phyloP scores from a whole-genome alignment of 2,797 vertebrate species.

The Chanos chanos region DNA sequence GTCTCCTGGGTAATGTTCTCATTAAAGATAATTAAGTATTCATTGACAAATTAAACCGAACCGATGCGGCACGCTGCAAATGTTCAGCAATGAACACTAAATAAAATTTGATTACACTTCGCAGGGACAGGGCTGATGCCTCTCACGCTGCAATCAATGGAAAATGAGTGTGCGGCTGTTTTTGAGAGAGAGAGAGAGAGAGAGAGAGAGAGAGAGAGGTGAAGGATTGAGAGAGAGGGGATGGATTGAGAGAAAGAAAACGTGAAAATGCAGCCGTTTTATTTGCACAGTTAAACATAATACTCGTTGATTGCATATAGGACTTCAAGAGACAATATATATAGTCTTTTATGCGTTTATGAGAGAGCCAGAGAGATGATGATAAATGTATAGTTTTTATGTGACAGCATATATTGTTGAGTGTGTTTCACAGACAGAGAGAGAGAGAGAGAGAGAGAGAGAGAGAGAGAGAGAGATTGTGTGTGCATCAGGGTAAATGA shows the following conservation, averaged over 20 bases:
- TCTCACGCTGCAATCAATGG: not conserved
- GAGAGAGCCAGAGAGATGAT: too few species aligned
- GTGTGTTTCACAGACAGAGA: not conserved
- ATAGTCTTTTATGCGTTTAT: not conserved
- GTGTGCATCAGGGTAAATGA: not conserved
- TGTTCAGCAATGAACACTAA: conserved; percentile 10
- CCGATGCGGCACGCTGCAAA: conserved; percentile 1
- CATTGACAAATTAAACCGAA: conserved; percentile 26
- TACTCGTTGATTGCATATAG: too few species aligned
- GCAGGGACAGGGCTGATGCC: not conserved
- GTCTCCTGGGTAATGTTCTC: conserved; percentile 6
- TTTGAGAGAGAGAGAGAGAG: not conserved
- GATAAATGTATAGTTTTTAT: too few species aligned
- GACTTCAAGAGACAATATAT: too few species aligned
- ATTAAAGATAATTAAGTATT: conserved; percentile 30
- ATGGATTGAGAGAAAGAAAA: not conserved
- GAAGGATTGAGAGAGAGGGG: not conserved
- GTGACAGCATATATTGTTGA: too few species aligned
- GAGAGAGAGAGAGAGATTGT: not conserved
- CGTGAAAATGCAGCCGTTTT: not conserved
- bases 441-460: too few species aligned
- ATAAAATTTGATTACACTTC: conserved; percentile 5
- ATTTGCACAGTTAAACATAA: too few species aligned
- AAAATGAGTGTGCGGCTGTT: too few species aligned
- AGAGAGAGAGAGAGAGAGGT: not conserved